Evolutionary conservation across 1,140 invertebrate genomes (phyloP), one percentile per base, ranked within the genome.

Genomic region (Fopius arisanus): DNA sequence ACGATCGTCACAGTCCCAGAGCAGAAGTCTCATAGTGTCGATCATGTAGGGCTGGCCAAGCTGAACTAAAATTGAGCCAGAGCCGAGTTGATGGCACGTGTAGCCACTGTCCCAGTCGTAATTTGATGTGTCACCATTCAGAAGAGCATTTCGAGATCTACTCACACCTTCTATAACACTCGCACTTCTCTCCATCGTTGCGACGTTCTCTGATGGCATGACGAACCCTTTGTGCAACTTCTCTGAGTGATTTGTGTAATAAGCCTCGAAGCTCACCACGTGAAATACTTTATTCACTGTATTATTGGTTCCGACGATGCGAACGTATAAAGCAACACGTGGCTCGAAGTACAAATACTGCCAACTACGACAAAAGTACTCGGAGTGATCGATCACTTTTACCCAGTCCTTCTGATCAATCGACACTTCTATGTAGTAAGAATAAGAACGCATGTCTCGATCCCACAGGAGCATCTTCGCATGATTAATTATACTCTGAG

Each of bases 91-190:
- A 90, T 99, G 98, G 87, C 97, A 99, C 1, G 97, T 99, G 87
- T 99, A 99, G 62, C 98, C 97, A 75, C 94, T 96, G 86, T 99
- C 97, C 97, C 97, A 99, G 90, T 99, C 97, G 88, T 99, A 99
- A 84, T 95, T 93, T 77, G 93, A 91, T 29, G 91, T 96, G 81
- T 99, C 96, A 2, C 97, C 97, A 91, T 99, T 98, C 70, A 99
- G 91, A 7, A 99, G 90, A n/a, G 96, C 94, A 90, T 99, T 98
- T 66, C 97, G 90, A 63, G 93, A 94, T 63, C 96, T 96, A 68
- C 86, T 85, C 40, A 94, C 97, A 51, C 98, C 98, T 90, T 99
- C 98, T 19, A 96, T 94, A 62, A 99, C 98, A 82, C 92, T 93
- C 6, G 98, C 97, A 87, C 94, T 96, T 78, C 93, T 90, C 66